A percentile compares a stretch with the other conserved stretches of the same genome.
Conservation (phyloP, 1,140 invertebrate species). For the Bombus balteatus region DNA sequence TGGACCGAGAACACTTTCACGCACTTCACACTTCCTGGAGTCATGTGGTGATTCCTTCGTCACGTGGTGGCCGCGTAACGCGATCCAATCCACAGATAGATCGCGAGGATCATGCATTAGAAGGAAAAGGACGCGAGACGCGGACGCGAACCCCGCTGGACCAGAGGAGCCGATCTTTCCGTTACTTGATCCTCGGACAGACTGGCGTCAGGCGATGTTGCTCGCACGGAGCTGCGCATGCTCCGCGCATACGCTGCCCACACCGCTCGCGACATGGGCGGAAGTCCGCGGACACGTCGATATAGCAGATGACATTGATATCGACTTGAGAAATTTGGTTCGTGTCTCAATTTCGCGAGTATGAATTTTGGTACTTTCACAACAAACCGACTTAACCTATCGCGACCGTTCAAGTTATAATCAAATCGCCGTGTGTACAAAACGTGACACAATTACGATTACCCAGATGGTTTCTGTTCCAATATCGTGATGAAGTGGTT, state of each 20-base stretch:
- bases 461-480: not conserved
- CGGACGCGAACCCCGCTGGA: conserved; percentile 27
- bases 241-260: conserved; percentile 61
- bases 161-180: conserved; percentile 73
- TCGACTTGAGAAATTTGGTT: conserved; percentile 54
- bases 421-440: not conserved
- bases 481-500: not conserved
- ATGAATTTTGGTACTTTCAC: not conserved
- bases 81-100: conserved; percentile 25
- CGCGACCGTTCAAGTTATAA: not conserved
- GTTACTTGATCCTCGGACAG: conserved; percentile 80
- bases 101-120: conserved; percentile 1
- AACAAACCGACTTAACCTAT: not conserved
- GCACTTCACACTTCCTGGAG: conserved; percentile 43
- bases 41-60: not conserved
- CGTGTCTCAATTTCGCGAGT: conserved; percentile 52
- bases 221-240: conserved; percentile 74
- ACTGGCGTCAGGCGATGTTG: conserved; percentile 77
- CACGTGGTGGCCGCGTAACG: conserved; percentile 15
- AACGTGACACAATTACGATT: not conserved
- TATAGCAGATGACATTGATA: conserved; percentile 70
- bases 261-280: conserved; percentile 67
- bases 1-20: not conserved
- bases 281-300: conserved; percentile 75
- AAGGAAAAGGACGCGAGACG: conserved; percentile 18